Evolutionary conservation across 2,888 invertebrate species (phyloP).

Genomic region (Himalopsyche tibetana): DNA sequence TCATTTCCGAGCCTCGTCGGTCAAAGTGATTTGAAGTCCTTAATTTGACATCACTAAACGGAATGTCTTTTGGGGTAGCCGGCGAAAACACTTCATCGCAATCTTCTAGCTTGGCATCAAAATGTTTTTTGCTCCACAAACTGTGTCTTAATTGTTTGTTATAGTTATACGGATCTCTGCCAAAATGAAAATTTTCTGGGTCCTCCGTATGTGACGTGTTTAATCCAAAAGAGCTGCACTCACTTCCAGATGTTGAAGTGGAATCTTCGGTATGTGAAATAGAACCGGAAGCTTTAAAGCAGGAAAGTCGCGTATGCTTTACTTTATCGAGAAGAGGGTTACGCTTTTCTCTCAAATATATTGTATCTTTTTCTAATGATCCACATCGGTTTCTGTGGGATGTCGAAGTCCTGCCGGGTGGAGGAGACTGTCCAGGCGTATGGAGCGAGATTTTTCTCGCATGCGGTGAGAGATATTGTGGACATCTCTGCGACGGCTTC

Average conservation of each 20-base stretch:
- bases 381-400: conserved; percentile 74
- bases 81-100: conserved; percentile 73
- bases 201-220: conserved; percentile 71
- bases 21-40: conserved; percentile 73
- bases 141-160: conserved; percentile 76
- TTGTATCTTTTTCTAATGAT: conserved; percentile 77
- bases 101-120: conserved; percentile 68
- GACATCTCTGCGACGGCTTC: conserved; percentile 76
- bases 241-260: conserved; percentile 76
- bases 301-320: conserved; percentile 83
- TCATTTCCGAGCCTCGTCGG: conserved; percentile 70
- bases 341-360: conserved; percentile 80
- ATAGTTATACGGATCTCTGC: conserved; percentile 71
- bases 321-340: conserved; percentile 84
- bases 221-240: conserved; percentile 75
- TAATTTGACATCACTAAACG: conserved; percentile 63
- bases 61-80: conserved; percentile 11
- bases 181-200: conserved; percentile 71
- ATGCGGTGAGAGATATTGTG: conserved; percentile 72
- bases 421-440: conserved; percentile 72
- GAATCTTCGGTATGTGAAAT: conserved; percentile 75
- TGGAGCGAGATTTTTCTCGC: conserved; percentile 75
- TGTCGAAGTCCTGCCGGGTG: conserved; percentile 72
- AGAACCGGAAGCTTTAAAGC: conserved; percentile 79
- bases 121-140: conserved; percentile 73